phyloP scores from a whole-genome alignment of 2,113 vertebrate genomes.

The Peromyscus californicus region DNA sequence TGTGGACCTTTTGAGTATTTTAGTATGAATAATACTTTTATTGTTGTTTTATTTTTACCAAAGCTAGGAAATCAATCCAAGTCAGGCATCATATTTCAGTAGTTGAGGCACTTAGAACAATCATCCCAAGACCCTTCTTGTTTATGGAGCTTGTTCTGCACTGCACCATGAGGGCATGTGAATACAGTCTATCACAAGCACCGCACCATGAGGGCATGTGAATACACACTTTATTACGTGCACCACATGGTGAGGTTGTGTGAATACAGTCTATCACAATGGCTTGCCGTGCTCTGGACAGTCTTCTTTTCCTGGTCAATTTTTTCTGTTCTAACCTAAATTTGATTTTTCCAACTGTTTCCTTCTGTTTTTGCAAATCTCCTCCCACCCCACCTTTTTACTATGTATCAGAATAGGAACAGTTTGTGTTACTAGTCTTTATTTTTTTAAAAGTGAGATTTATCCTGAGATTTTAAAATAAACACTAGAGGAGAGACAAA shows the following conservation, averaged over 20 bases:
- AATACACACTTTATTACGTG: not conserved
- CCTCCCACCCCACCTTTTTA: not conserved
- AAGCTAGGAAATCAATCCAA: not conserved
- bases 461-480: not conserved
- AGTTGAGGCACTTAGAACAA: not conserved
- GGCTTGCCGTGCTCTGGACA: not conserved
- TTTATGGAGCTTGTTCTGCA: not conserved
- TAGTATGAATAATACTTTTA: not conserved
- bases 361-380: not conserved
- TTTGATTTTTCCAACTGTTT: not conserved
- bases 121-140: not conserved
- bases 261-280: not conserved
- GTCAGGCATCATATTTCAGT: not conserved
- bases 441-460: not conserved
- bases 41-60: not conserved
- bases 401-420: not conserved
- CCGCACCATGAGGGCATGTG: not conserved
- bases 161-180: not conserved
- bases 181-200: too few species aligned
- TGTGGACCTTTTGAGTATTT: not conserved
- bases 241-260: too few species aligned
- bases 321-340: constrained; percentile 43
- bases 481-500: not conserved
- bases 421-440: not conserved
- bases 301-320: not conserved